Conservation (phyloP, 2,888 invertebrate species). For the Nomada flava region DNA sequence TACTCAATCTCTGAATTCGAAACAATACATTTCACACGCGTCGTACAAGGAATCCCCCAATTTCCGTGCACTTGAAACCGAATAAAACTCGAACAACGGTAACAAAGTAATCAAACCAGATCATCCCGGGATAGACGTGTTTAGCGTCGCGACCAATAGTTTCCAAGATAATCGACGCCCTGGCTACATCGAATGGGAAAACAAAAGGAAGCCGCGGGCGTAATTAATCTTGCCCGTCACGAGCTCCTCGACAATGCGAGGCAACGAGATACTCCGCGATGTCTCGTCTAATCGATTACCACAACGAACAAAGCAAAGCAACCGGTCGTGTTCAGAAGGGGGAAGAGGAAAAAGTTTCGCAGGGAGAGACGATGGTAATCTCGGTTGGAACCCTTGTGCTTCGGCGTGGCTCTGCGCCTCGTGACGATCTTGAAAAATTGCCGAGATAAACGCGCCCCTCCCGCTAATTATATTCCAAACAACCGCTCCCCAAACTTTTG, state of each 20-base stretch:
- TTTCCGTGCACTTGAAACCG: not conserved
- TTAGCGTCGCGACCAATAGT: not conserved
- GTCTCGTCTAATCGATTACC: conserved; percentile 38
- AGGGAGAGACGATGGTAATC: conserved; percentile 15
- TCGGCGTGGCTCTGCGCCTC: conserved; percentile 6
- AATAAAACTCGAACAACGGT: not conserved
- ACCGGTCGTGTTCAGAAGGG: not conserved
- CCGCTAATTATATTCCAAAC: conserved; percentile 45
- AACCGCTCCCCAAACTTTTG: conserved; percentile 4
- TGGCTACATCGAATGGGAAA: conserved; percentile 19
- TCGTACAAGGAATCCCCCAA: not conserved
- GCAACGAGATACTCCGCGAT: conserved; percentile 29
- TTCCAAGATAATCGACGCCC: conserved; percentile 18
- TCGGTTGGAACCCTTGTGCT: conserved; percentile 5
- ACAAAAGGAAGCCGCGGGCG: conserved; percentile 14
- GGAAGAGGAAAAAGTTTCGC: conserved; percentile 15
- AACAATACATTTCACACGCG: too few relatives aligned
- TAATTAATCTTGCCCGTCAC: conserved; percentile 42
- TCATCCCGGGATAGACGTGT: not conserved
- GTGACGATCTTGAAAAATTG: conserved; percentile 47
- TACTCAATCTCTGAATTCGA: too few relatives aligned
- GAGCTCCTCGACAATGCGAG: conserved; percentile 13
- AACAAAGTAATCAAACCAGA: conserved; percentile 1
- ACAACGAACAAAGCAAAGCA: conserved; percentile 19
- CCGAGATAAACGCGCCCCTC: conserved; percentile 11